Evolutionary conservation across 1,140 invertebrate species (phyloP).

Genomic region (Onthophagus taurus): DNA sequence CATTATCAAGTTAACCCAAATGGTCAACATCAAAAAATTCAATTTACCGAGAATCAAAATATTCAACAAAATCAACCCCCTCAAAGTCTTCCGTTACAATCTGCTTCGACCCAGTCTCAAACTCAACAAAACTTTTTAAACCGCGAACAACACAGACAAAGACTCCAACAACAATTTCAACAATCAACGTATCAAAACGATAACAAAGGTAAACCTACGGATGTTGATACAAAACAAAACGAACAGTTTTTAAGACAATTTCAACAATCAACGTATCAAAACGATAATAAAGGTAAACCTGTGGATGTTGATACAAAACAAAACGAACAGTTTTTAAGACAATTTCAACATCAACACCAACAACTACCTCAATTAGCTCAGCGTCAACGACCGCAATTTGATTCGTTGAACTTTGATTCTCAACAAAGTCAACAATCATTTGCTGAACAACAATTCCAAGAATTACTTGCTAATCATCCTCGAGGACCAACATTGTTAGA

Average conservation of each 20-base stretch:
- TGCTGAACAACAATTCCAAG: conserved; percentile 10
- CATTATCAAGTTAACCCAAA: conserved; percentile 49
- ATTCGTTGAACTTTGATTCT: background rate
- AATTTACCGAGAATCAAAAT: conserved; percentile 16
- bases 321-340: background rate
- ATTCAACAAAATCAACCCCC: conserved; percentile 16
- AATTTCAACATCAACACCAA: conserved; percentile 12
- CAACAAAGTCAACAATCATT: conserved; percentile 8
- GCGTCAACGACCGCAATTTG: background rate
- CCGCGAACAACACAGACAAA: too few relatives aligned
- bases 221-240: conserved; percentile 13
- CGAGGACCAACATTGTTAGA: conserved; percentile 14
- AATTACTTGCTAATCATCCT: conserved; percentile 5
- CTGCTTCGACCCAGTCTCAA: too few relatives aligned
- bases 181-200: conserved; percentile 29
- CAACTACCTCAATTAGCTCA: conserved; percentile 13
- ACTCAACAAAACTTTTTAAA: too few relatives aligned
- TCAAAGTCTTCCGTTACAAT: conserved; percentile 9
- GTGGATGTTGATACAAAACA: conserved; percentile 12
- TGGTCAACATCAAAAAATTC: conserved; percentile 7
- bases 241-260: conserved; percentile 17
- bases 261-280: conserved; percentile 26
- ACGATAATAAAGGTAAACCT: conserved; percentile 16
- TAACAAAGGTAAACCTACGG: conserved; percentile 9
- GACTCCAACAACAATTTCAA: conserved; percentile 16